Percentiles rank a stretch among this genome's conserved stretches.
Evolutionary conservation across 2,113 vertebrate species (phyloP).

Genomic region (Sturnus vulgaris): DNA sequence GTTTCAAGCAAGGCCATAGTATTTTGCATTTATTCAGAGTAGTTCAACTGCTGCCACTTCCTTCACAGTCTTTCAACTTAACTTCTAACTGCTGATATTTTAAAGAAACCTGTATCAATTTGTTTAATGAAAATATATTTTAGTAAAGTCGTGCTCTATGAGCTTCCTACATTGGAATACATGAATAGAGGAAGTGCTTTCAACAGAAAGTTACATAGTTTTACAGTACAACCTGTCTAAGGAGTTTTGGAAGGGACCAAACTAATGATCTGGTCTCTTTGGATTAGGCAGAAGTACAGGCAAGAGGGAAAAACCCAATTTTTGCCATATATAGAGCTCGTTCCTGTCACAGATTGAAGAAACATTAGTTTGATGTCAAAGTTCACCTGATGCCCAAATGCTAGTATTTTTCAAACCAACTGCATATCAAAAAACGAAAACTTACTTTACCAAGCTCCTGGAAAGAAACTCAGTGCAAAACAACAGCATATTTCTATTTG

Average conservation of each 20-base stretch:
- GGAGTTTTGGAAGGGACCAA: slow-evolving; percentile 68
- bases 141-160: slow-evolving; percentile 48
- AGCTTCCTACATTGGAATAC: slow-evolving; percentile 72
- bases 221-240: slow-evolving; percentile 74
- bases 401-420: slow-evolving; percentile 33
- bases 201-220: slow-evolving; percentile 74
- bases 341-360: slow-evolving; percentile 51
- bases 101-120: slow-evolving; percentile 35
- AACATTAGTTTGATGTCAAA: slow-evolving; percentile 32
- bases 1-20: background rate
- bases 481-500: background rate
- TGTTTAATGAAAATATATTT: slow-evolving; percentile 51
- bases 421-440: slow-evolving; percentile 11
- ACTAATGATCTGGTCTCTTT: slow-evolving; percentile 65
- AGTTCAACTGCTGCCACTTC: background rate
- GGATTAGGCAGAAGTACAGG: slow-evolving; percentile 64
- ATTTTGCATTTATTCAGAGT: background rate
- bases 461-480: slow-evolving; percentile 17
- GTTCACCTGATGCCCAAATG: slow-evolving; percentile 50
- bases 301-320: slow-evolving; percentile 53
- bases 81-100: background rate
- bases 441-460: slow-evolving; percentile 16
- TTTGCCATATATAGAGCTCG: slow-evolving; percentile 27
- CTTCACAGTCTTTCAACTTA: background rate
- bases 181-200: slow-evolving; percentile 70